A percentile compares a stretch with the other conserved stretches of the same genome.
Evolutionary conservation across 35 echinoderm and acorn worm genomes (phyloP).

Genomic region (Eucidaris tribuloides): DNA sequence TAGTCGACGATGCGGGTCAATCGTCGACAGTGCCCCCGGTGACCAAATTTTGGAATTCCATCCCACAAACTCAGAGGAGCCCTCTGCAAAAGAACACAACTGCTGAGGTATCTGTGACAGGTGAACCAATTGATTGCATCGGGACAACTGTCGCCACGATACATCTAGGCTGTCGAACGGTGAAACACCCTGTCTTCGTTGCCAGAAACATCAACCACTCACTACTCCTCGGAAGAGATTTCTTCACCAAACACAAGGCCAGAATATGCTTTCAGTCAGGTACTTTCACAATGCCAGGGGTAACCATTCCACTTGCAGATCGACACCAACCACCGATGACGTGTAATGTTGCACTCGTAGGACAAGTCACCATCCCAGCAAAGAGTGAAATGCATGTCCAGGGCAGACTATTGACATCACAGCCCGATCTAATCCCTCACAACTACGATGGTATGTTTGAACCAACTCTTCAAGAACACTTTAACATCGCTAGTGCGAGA

Average conservation of each 20-base stretch:
- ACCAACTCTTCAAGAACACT: not conserved
- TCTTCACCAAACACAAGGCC: conserved; percentile 1
- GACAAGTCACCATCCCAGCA: not conserved
- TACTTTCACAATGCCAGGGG: not conserved
- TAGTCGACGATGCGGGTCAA: too few species aligned
- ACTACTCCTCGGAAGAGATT: conserved; percentile 22
- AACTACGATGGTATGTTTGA: conserved; percentile 17
- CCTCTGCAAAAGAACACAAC: not conserved
- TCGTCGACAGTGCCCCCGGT: too few species aligned
- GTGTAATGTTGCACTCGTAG: conserved; percentile 12
- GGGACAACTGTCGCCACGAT: not conserved
- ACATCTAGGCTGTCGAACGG: not conserved
- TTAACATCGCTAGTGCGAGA: not conserved
- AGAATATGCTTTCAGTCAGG: not conserved
- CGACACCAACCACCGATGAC: not conserved
- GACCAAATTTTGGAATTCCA: too few species aligned
- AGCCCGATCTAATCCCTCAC: not conserved
- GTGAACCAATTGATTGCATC: not conserved
- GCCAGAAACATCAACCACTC: conserved; percentile 16
- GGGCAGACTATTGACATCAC: not conserved
- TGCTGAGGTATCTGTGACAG: not conserved
- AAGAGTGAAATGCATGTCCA: not conserved
- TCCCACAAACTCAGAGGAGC: not conserved
- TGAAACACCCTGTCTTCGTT: not conserved
- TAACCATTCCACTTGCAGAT: not conserved